These are phyloP conservation scores for Lithodes maja DNA, from an alignment of 2,888 invertebrate genomes.

Conservation along the genomic window DNA sequence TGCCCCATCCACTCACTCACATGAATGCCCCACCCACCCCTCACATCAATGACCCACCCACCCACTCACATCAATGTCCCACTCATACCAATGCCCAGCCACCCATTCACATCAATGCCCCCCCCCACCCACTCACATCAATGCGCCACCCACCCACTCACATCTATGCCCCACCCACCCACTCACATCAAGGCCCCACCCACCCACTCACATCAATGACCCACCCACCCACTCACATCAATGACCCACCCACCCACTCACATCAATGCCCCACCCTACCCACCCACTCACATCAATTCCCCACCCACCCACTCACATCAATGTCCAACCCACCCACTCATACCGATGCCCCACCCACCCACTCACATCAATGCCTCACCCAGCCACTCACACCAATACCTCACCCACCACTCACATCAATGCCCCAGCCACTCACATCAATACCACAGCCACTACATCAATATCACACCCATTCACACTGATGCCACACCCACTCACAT, in stretches of 20 bases:
- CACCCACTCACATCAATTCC: neutral
- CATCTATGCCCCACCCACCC: neutral
- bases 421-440: neutral
- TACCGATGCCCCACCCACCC: neutral
- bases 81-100: no score
- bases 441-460: neutral
- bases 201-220: neutral
- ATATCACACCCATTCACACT: neutral
- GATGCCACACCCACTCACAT: neutral
- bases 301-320: neutral
- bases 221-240: neutral
- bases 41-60: neutral
- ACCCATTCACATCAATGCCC: neutral
- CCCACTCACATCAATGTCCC: neutral
- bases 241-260: neutral
- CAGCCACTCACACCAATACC: neutral
- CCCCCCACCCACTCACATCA: neutral
- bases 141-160: no score
- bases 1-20: neutral
- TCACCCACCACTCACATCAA: no score
- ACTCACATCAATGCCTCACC: neutral
- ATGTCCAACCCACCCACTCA: neutral
- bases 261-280: neutral
- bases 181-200: neutral
- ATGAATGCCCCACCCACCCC: neutral